Evolutionary conservation across 2,797 vertebrate genomes (phyloP), one percentile per base, ranked within the genome.

Genomic region (Synaphobranchus kaupii): DNA sequence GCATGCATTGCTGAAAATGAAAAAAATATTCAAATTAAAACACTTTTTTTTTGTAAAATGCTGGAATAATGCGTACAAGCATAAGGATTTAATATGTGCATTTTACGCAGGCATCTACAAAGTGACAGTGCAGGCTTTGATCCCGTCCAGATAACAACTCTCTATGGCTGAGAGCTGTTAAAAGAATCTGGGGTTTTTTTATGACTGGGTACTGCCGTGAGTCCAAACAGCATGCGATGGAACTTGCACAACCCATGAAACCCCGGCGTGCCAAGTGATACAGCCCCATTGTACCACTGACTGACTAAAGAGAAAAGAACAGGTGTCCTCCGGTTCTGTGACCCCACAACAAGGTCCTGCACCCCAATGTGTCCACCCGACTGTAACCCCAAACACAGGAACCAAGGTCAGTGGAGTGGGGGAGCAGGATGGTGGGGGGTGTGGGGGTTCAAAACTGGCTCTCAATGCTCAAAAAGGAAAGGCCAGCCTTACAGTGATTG

Each of bases 231-330:
- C 17, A 48, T 22, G 47, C 20, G 47, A 81, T 12, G 22, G 17
- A 81, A 81, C 20, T 22, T 9, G 20, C 6, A 81, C 44, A n/a
- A 48, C 44, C 8, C 44, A 9, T 10, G 47, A 48, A 48, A 50
- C 78, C 44, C 44, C 28, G 7, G 78, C 10, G 22, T 10, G 7
- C 47, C 78, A n/a, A 81, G 78, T 50, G 20, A 81, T 81, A 81
- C 78, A 50, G 47, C 78, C 78, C 12, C 78, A 81, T 81, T 81
- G 44, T 81, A 31, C 93, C 93, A 94, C 87, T 93, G 92, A 95
- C 90, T 63, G 92, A 88, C 88, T 93, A 91, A 90, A 94, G 91
- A 95, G 93, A 95, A 95, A 94, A 91, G 95, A 83, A 92, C 93
- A 94, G 93, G 92, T 94, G 93, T 92, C 91, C 89, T 84, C 63